Percentiles rank a stretch among this genome's conserved stretches.
phyloP scores from a whole-genome alignment of 2,113 vertebrate genomes.

The Tragelaphus imberbis region DNA sequence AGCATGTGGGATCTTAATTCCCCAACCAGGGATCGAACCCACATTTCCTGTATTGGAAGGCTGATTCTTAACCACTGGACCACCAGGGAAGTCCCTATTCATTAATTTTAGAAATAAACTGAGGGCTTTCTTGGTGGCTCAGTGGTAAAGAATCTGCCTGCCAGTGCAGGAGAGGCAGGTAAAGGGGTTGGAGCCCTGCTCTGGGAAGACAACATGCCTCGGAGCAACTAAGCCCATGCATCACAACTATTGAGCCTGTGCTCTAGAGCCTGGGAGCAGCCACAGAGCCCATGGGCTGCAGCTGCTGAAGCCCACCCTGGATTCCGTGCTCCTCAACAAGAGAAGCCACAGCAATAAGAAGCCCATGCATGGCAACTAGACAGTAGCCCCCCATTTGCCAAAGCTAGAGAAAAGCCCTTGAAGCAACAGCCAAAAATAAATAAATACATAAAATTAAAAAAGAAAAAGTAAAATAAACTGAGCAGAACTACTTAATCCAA shows the following conservation, averaged over 20 bases:
- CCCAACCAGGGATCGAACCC: background rate
- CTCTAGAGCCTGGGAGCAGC: background rate
- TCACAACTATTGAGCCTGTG: background rate
- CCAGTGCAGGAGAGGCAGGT: background rate
- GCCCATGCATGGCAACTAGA: rapidly evolving
- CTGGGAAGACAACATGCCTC: background rate
- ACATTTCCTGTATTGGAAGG: background rate
- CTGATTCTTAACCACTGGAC: background rate
- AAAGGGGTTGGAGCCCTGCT: background rate
- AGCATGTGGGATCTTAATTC: background rate
- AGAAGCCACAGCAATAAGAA: background rate
- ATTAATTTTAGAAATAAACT: background rate
- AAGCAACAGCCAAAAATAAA: background rate
- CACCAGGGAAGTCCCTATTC: background rate
- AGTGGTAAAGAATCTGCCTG: background rate
- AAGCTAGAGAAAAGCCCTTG: background rate
- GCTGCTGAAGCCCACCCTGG: background rate
- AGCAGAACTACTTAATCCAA: background rate
- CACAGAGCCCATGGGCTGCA: background rate
- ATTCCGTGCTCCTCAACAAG: background rate
- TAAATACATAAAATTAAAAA: background rate
- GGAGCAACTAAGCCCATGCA: background rate
- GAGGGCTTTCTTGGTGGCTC: background rate
- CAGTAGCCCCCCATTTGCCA: background rate
- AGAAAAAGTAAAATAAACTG: background rate